Evolutionary conservation across 2,888 invertebrate genomes (phyloP).

Genomic region (Tiliacea aurago): DNA sequence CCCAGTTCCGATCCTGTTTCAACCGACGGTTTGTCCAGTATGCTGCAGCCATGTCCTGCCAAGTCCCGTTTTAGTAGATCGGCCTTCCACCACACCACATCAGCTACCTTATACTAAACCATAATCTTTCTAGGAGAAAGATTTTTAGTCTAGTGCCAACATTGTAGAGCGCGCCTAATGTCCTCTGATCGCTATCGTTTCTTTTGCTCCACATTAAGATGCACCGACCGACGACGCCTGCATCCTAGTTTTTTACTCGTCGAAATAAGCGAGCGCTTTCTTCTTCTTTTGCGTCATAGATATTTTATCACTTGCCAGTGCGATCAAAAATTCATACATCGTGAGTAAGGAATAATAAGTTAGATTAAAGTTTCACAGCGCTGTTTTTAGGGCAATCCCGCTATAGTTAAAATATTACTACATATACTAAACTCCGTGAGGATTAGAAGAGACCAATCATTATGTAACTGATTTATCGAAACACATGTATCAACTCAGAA

Average conservation of each 20-base stretch:
- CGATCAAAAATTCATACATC: slow-evolving; percentile 3
- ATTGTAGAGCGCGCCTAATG: slow-evolving; percentile 42
- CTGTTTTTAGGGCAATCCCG: not conserved
- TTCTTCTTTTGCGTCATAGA: slow-evolving; percentile 43
- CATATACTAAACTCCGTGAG: not conserved
- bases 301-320: slow-evolving; percentile 15
- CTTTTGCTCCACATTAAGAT: slow-evolving; percentile 61
- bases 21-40: not conserved
- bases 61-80: not conserved
- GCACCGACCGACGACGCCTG: slow-evolving; percentile 34
- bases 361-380: not conserved
- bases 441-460: not conserved
- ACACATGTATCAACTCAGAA: not conserved
- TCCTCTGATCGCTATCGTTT: slow-evolving; percentile 51
- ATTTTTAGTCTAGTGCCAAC: not conserved
- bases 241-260: slow-evolving; percentile 64
- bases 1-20: not conserved
- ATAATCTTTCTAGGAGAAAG: not conserved
- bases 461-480: not conserved
- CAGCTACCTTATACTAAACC: not conserved
- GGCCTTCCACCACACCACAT: not conserved
- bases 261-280: slow-evolving; percentile 58
- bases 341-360: not conserved
- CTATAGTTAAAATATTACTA: too few species aligned
- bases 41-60: not conserved